Conservation (phyloP, 2,888 invertebrate genomes). For the Lepidocyrtoides sp. region DNA sequence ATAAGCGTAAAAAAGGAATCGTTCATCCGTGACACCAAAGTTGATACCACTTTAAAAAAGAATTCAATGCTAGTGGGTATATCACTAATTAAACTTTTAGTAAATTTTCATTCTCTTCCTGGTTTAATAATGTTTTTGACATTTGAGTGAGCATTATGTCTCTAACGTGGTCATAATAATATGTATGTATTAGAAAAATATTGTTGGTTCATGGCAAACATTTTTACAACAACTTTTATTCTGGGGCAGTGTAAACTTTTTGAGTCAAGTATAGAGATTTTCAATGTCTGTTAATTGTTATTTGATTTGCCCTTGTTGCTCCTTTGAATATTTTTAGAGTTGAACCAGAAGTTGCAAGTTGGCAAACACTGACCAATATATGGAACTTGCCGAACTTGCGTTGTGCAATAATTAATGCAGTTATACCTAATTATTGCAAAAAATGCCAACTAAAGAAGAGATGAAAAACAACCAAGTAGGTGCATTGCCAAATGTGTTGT, state of each 20-base stretch:
- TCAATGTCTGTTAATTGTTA: not conserved
- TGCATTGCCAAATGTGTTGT: not conserved
- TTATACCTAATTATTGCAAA: not conserved
- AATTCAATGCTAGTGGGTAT: not conserved
- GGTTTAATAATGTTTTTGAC: constrained; percentile 6
- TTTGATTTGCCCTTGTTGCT: not conserved
- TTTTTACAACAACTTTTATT: not conserved
- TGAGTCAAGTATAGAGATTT: not conserved
- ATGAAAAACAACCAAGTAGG: not conserved
- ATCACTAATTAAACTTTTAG: no score
- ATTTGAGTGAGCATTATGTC: not conserved
- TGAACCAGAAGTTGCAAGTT: no score
- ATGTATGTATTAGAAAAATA: no score
- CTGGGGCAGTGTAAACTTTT: not conserved
- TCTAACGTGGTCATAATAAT: not conserved
- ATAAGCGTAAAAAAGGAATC: not conserved
- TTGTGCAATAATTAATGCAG: not conserved
- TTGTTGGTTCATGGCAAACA: not conserved
- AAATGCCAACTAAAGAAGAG: not conserved
- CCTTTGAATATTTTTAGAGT: no score
- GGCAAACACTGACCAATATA: no score
- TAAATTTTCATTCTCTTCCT: not conserved
- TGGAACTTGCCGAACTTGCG: no score
- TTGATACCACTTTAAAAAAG: not conserved
- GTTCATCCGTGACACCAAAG: not conserved